phyloP scores from a whole-genome alignment of 2,797 vertebrate species.

The Hemitrygon akajei region DNA sequence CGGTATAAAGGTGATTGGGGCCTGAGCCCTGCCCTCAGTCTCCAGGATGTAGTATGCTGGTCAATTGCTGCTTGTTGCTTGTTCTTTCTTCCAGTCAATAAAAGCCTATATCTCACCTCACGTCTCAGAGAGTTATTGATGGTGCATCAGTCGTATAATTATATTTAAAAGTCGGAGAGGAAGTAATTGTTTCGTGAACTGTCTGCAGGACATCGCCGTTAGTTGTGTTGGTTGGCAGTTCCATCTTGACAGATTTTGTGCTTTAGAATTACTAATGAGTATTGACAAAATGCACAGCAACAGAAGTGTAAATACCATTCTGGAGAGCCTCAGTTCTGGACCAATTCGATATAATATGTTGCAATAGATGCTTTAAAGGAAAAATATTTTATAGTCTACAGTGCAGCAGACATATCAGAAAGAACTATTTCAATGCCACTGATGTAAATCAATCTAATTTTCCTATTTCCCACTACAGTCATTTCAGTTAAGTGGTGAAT shows the following conservation, averaged over 20 bases:
- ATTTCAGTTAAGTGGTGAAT: neutral
- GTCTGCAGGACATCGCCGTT: no score
- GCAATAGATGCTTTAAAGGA: neutral
- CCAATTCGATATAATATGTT: neutral
- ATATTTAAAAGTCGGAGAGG: no score
- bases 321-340: neutral
- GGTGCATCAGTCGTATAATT: no score
- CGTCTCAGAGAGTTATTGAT: no score
- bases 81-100: no score
- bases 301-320: neutral
- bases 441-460: neutral
- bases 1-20: no score
- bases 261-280: neutral
- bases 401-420: neutral
- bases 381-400: neutral
- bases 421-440: neutral
- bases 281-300: neutral
- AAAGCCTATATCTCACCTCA: no score
- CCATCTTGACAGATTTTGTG: neutral
- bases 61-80: no score
- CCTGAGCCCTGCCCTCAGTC: no score
- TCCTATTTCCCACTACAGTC: neutral
- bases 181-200: no score
- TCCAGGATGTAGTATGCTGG: no score
- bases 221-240: no score